A percentile compares a stretch with the other conserved stretches of the same genome.
Conservation (phyloP, 1,140 invertebrate genomes). For the Lysiphlebus fabarum region DNA sequence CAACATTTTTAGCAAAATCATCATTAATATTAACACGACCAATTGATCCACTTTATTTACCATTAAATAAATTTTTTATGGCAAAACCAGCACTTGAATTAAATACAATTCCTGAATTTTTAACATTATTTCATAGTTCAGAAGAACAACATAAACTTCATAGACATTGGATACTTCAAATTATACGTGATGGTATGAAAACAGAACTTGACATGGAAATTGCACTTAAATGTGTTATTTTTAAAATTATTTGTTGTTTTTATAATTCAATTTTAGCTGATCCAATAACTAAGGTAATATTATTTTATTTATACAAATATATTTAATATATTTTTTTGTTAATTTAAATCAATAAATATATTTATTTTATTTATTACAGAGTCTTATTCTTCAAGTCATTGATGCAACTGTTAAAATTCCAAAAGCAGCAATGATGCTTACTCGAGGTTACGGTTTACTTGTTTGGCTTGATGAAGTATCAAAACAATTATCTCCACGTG, state of each 20-base stretch:
- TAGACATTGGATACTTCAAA: conserved; percentile 66
- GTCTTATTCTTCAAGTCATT: conserved; percentile 61
- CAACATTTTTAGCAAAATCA: conserved; percentile 67
- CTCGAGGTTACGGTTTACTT: conserved; percentile 62
- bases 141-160: conserved; percentile 61
- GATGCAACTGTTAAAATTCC: conserved; percentile 59
- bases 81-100: conserved; percentile 68
- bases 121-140: conserved; percentile 69
- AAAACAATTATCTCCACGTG: conserved; percentile 19
- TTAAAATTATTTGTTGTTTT: conserved; percentile 61
- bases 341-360: not conserved
- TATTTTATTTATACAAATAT: not conserved
- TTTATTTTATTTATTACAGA: conserved; percentile 39
- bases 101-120: conserved; percentile 72
- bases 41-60: conserved; percentile 65
- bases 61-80: conserved; percentile 68
- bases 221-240: conserved; percentile 59
- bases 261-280: conserved; percentile 50
- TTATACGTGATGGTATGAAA: conserved; percentile 66
- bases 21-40: conserved; percentile 65
- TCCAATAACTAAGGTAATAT: conserved; percentile 54
- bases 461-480: conserved; percentile 56
- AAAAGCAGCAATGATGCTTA: conserved; percentile 60
- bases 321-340: conserved; percentile 5
- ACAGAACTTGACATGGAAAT: conserved; percentile 58